A percentile compares a stretch with the other conserved stretches of the same genome.
These are phyloP conservation scores for Pogonus chalceus DNA, from an alignment of 1,140 invertebrate species.

Conservation along the genomic window DNA sequence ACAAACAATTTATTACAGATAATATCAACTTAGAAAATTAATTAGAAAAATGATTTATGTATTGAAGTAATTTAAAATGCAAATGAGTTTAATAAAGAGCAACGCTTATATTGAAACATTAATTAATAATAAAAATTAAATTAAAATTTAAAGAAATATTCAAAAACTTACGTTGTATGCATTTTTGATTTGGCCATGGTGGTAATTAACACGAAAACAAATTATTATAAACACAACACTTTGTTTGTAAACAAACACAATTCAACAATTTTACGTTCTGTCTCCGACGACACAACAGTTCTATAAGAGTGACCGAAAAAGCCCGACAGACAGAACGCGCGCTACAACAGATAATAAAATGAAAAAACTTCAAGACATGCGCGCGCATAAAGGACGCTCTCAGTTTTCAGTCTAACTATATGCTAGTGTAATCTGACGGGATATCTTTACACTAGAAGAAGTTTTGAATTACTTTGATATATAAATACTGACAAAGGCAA, in stretches of 20 bases:
- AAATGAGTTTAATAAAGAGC: too few relatives aligned
- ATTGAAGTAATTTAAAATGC: too few relatives aligned
- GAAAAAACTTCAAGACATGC: neutral
- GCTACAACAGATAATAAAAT: constrained; percentile 1
- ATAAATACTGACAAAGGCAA: too few relatives aligned
- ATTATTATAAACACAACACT: neutral
- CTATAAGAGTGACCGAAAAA: neutral
- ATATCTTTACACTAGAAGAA: too few relatives aligned
- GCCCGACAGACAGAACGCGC: neutral
- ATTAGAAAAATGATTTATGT: too few relatives aligned
- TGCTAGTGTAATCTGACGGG: too few relatives aligned
- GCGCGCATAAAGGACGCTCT: neutral
- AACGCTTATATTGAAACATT: too few relatives aligned
- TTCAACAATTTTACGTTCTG: neutral
- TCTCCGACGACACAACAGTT: neutral
- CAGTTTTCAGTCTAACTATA: too few relatives aligned
- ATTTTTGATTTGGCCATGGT: constrained; percentile 3
- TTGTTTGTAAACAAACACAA: constrained; percentile 3
- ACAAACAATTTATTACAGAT: too few relatives aligned
- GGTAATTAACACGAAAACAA: neutral
- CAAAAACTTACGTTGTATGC: neutral
- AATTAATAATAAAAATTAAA: too few relatives aligned
- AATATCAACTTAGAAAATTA: too few relatives aligned
- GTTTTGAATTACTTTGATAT: too few relatives aligned
- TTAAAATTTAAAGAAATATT: neutral